Conservation (phyloP, 1,140 invertebrate genomes). For the Neuroterus valhalla region DNA sequence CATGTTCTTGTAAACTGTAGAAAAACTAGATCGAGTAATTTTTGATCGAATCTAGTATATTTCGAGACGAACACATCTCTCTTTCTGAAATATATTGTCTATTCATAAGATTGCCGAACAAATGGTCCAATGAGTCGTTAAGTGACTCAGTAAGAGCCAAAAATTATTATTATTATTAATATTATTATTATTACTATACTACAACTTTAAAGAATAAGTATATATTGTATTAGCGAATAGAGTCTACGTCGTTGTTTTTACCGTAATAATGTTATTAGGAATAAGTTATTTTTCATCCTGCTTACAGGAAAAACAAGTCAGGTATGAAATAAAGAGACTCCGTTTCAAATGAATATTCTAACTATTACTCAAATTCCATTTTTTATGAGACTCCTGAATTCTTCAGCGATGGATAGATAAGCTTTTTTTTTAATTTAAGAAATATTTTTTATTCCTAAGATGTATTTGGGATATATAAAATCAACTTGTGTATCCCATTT, state of each 20-base stretch:
- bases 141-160: conserved; percentile 14
- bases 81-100: conserved; percentile 10
- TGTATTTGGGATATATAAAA: no score
- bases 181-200: background rate
- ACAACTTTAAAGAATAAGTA: conserved; percentile 2
- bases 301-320: conserved; percentile 48
- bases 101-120: conserved; percentile 4
- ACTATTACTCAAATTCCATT: conserved; percentile 36
- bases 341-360: conserved; percentile 38
- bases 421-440: no score
- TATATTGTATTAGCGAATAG: conserved; percentile 50
- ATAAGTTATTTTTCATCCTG: conserved; percentile 63
- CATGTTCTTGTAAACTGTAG: background rate
- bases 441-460: no score
- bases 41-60: background rate
- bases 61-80: background rate
- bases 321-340: conserved; percentile 54
- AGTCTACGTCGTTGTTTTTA: conserved; percentile 65
- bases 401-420: background rate
- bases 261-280: conserved; percentile 64
- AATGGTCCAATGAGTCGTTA: conserved; percentile 17
- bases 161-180: conserved; percentile 15
- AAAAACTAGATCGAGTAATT: background rate
- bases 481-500: no score
- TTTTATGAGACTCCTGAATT: background rate